Percentiles rank a stretch among this genome's conserved stretches.
Conservation (phyloP, 2,888 invertebrate genomes). For the Omphaloscelis lunosa region DNA sequence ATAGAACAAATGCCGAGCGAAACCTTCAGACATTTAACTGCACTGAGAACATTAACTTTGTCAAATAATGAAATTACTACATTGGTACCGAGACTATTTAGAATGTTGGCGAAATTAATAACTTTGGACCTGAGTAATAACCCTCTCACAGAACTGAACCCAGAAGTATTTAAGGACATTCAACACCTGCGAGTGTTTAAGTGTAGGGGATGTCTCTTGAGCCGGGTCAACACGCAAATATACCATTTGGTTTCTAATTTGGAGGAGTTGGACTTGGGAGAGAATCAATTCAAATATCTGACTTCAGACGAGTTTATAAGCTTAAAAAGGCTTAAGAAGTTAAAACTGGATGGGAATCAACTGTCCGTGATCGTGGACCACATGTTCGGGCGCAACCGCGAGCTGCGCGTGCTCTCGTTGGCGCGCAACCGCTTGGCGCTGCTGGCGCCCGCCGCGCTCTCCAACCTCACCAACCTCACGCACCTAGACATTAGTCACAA, state of each 20-base stretch:
- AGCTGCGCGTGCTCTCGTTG: slow-evolving; percentile 90
- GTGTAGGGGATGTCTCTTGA: slow-evolving; percentile 93
- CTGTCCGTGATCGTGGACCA: slow-evolving; percentile 94
- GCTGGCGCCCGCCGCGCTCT: slow-evolving; percentile 93
- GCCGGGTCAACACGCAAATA: slow-evolving; percentile 94
- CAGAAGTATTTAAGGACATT: slow-evolving; percentile 95
- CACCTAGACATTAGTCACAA: slow-evolving; percentile 95
- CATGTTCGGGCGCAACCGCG: slow-evolving; percentile 91
- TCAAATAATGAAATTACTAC: slow-evolving; percentile 92
- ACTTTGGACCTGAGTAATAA: slow-evolving; percentile 94
- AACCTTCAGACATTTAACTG: slow-evolving; percentile 93
- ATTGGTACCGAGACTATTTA: slow-evolving; percentile 93
- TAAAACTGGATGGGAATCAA: slow-evolving; percentile 94
- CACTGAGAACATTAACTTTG: slow-evolving; percentile 92
- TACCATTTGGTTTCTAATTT: slow-evolving; percentile 94
- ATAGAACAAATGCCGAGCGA: slow-evolving; percentile 94
- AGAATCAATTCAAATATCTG: slow-evolving; percentile 94
- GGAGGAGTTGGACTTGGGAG: slow-evolving; percentile 94
- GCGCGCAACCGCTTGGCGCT: slow-evolving; percentile 94
- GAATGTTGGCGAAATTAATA: slow-evolving; percentile 93
- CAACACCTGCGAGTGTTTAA: slow-evolving; percentile 93
- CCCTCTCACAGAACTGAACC: slow-evolving; percentile 93
- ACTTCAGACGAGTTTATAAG: slow-evolving; percentile 93
- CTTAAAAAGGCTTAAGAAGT: slow-evolving; percentile 91
- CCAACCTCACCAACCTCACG: slow-evolving; percentile 92